Evolutionary conservation across 1,140 invertebrate species (phyloP).

Genomic region (Solenopsis fugax): DNA sequence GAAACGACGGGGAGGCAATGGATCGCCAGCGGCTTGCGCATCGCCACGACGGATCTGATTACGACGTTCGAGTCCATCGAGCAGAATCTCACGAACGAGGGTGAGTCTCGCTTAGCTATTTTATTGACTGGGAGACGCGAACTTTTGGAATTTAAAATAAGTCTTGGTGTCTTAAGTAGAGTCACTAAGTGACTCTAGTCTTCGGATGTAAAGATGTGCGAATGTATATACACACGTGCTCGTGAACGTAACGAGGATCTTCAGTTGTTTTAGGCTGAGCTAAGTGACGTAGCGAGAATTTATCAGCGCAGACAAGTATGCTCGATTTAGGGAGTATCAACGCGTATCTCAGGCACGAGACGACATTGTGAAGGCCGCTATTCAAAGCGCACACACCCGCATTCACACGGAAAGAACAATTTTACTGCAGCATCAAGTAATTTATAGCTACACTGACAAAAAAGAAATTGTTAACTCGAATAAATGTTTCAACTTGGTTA

Average conservation of each 20-base stretch:
- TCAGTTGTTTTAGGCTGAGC: not conserved
- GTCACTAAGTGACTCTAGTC: too few species aligned
- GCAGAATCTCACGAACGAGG: slow-evolving; percentile 62
- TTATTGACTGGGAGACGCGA: not conserved
- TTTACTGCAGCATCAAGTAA: too few species aligned
- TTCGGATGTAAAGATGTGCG: not conserved
- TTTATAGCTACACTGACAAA: too few species aligned
- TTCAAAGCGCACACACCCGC: not conserved
- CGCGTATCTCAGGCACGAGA: not conserved
- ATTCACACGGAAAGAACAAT: too few species aligned
- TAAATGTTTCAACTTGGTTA: too few species aligned
- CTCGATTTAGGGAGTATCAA: not conserved
- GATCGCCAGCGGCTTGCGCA: too few species aligned
- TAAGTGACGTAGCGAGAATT: not conserved
- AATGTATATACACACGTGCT: not conserved
- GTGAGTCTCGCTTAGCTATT: slow-evolving; percentile 41
- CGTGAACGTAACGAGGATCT: not conserved
- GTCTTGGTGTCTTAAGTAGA: too few species aligned
- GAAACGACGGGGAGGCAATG: slow-evolving; percentile 17
- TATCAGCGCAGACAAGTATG: not conserved
- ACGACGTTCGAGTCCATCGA: slow-evolving; percentile 28
- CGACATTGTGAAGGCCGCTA: not conserved
- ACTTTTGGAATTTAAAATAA: not conserved
- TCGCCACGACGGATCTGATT: slow-evolving; percentile 27
- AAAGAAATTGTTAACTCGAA: too few species aligned